Base-by-base conservation (phyloP, 2,113 vertebrate genomes). In the Corythaeola cristata region DNA sequence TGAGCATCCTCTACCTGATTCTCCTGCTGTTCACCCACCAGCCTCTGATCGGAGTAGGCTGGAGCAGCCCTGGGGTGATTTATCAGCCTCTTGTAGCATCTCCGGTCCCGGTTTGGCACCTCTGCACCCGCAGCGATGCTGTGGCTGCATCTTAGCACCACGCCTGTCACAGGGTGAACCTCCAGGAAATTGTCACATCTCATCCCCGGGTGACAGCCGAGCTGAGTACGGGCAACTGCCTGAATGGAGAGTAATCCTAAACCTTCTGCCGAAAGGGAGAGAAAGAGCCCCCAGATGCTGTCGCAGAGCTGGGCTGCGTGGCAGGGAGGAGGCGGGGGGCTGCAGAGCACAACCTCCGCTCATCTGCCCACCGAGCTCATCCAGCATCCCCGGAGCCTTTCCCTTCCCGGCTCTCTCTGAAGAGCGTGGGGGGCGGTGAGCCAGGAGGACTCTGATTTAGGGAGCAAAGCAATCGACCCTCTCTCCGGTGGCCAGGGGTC, bases 211-310 rank as follows among this genome's bases (percentile, higher is more conserved):
- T 79, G 80, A 59, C 92, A 75, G 76, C 85, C 74, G 27, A 32
- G 59, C 93, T n/a, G 78, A 71, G 85, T 11, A 35, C 68, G 3
- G 0, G 75, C 53, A 62, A 5, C 28, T 13, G 55, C 39, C 68
- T 87, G 86, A 49, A 13, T 27, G 74, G 92, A 69, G 74, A 79
- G 87, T 76, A 88, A 95, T 55, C 74, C 86, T 76, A 78, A 95
- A 50, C 77, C 91, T 23, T 23, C 77, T 33, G 91, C 87, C 87
- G 92, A 33, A 56, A 80, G 64, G 84, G 30, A 75, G 59, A 91
- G 60, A 11, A 60, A 13, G 73, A 80, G 39, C 53, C 67, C 53
- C 45, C 78, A 62, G 90, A 88, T 82, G 88, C 88, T 56, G 78
- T 93, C 90, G 86, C 28, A 1, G 81, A 55, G 75, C 64, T 1